Evolutionary conservation across 1,140 invertebrate genomes (phyloP).

Genomic region (Leptopilina clavipes): DNA sequence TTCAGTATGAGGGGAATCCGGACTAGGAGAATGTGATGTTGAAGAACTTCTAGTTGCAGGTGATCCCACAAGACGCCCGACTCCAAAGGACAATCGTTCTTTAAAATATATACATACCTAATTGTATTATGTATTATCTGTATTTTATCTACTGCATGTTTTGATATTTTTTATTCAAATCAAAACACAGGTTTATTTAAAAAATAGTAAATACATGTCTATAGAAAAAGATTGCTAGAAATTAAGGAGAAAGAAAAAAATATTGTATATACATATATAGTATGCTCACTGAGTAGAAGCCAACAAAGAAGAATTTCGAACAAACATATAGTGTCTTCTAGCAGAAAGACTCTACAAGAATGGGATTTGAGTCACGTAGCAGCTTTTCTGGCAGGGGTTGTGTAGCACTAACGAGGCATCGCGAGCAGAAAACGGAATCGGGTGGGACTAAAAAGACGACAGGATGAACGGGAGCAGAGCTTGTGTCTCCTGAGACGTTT

Average conservation of each 20-base stretch:
- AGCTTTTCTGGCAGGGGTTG: slow-evolving; percentile 60
- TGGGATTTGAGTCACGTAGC: slow-evolving; percentile 73
- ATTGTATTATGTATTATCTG: neutral
- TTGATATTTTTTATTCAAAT: no score
- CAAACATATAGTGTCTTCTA: slow-evolving; percentile 59
- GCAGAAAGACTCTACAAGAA: slow-evolving; percentile 54
- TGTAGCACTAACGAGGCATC: slow-evolving; percentile 67
- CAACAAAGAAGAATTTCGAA: slow-evolving; percentile 50
- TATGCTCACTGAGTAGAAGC: slow-evolving; percentile 21
- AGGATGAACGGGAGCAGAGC: slow-evolving; percentile 45
- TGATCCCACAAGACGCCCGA: slow-evolving; percentile 71
- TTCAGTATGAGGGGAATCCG: slow-evolving; percentile 65
- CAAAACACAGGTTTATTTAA: slow-evolving; percentile 35
- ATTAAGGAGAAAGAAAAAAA: slow-evolving; percentile 31
- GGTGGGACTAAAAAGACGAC: slow-evolving; percentile 49
- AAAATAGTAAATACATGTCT: slow-evolving; percentile 34
- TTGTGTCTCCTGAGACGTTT: slow-evolving; percentile 54
- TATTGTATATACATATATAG: slow-evolving; percentile 31
- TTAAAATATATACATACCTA: slow-evolving; percentile 37
- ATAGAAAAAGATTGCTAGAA: neutral
- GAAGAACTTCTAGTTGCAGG: slow-evolving; percentile 70
- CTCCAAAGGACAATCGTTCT: slow-evolving; percentile 72
- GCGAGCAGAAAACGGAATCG: slow-evolving; percentile 59
- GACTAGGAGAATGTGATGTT: slow-evolving; percentile 67
- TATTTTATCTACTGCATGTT: no score